Evolutionary conservation across 2,888 invertebrate genomes (phyloP).

Genomic region (Platynereis dumerilii): DNA sequence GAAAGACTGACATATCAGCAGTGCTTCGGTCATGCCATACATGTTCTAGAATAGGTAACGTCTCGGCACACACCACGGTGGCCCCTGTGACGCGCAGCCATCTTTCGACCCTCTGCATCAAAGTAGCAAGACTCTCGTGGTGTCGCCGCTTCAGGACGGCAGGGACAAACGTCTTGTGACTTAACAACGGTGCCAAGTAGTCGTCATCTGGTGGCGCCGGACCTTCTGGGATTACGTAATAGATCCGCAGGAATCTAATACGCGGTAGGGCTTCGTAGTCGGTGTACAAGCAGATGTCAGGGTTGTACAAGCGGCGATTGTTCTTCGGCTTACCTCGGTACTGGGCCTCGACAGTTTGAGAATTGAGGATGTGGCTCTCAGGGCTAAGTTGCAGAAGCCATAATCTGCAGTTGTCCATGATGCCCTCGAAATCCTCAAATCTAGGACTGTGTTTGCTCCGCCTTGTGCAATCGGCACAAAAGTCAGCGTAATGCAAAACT

Average conservation of each 20-base stretch:
- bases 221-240: background rate
- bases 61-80: constrained; percentile 20
- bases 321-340: background rate
- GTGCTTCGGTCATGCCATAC: constrained; percentile 5
- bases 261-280: constrained; percentile 16
- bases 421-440: constrained; percentile 13
- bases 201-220: background rate
- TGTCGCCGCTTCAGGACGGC: constrained; percentile 3
- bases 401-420: constrained; percentile 23
- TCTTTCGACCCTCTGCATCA: constrained; percentile 20
- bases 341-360: constrained; percentile 18
- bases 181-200: constrained; percentile 13
- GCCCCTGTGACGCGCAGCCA: constrained; percentile 22
- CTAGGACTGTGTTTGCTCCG: constrained; percentile 8
- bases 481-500: constrained; percentile 10
- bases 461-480: constrained; percentile 8
- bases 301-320: background rate
- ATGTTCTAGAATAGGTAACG: constrained; percentile 8
- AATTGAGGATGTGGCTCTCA: constrained; percentile 7
- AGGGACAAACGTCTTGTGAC: constrained; percentile 22
- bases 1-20: constrained; percentile 14
- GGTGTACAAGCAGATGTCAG: background rate
- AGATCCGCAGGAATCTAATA: constrained; percentile 12
- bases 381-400: constrained; percentile 16
- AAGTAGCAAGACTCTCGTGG: constrained; percentile 17